Base-by-base conservation (phyloP, 2,888 invertebrate species). In the Caenorhabditis zanzibari region DNA sequence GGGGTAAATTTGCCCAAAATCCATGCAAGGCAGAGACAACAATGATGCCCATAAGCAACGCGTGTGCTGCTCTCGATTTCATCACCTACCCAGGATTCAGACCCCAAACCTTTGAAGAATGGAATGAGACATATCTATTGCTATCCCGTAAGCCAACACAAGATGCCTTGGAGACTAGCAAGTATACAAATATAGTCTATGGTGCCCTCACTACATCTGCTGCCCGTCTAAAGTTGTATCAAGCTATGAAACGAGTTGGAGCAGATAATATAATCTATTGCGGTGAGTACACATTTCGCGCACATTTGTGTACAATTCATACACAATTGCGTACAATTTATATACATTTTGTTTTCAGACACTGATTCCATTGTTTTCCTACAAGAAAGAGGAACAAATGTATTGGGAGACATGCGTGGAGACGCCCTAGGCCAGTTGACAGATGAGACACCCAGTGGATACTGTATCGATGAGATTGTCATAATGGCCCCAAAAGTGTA, bases 1-100 rank as follows among this genome's bases (percentile, higher is more conserved):
- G 61, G 61, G 61, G 61, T 1, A 61, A 61, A 19, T 61, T 61
- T 61, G 61, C 61, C 9, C 61, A 61, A 41, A 61, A 61, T n/a
- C 61, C 61, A 9, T 1, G 4, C 14, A 61, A 61, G 35, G 19
- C 61, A 0, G 61, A 61, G 6, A 24, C 24, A 1, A 38, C 14
- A 12, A 12, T 61, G 3, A 19, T 14, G 35, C 9, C 12, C 3
- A 38, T 24, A 16, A 7, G 7, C 5, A 32, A 32, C 7, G 32
- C 5, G 7, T 4, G 7, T 32, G 32, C 32, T n/a, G n/a, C n/a
- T n/a, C n/a, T n/a, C n/a, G n/a, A n/a, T n/a, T n/a, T n/a, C 16
- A 16, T 38, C 35, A 24, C 41, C 38, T 14, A 32, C 32, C 32
- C 32, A 4, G 32, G 32, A 32, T 32, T 32, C 32, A n/a, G n/a